Evolutionary conservation across 2,888 invertebrate species (phyloP).

Genomic region (Spodoptera littoralis): DNA sequence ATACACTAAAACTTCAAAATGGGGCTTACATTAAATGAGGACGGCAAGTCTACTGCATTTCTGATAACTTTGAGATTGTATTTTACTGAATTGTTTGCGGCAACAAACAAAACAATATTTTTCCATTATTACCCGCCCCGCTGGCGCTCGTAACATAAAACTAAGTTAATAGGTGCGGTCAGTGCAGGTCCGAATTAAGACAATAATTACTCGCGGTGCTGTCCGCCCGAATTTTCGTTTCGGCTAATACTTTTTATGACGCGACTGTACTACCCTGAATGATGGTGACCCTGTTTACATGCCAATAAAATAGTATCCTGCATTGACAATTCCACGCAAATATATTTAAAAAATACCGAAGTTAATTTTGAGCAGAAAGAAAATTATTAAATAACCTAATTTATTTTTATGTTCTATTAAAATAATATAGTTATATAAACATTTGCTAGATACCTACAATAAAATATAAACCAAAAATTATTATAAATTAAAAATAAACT

Average conservation of each 20-base stretch:
- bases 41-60: too few relatives aligned
- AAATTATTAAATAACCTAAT: background rate
- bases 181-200: conserved; percentile 84
- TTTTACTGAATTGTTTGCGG: too few relatives aligned
- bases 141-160: conserved; percentile 60
- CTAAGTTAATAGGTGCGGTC: conserved; percentile 77
- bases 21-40: too few relatives aligned
- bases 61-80: too few relatives aligned
- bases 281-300: conserved; percentile 63
- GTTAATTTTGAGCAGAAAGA: background rate
- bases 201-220: conserved; percentile 84
- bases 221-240: conserved; percentile 75
- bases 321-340: conserved; percentile 16
- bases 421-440: background rate
- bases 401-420: background rate
- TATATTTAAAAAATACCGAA: background rate
- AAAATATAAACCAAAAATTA: background rate
- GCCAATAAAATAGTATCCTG: conserved; percentile 49
- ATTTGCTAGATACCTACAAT: conserved; percentile 1
- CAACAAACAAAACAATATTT: too few relatives aligned
- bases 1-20: background rate
- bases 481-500: too few relatives aligned
- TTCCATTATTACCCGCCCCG: conserved; percentile 48
- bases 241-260: conserved; percentile 84
- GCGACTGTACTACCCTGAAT: conserved; percentile 65